phyloP scores from a whole-genome alignment of 2,797 vertebrate genomes.

The Perodicticus potto region DNA sequence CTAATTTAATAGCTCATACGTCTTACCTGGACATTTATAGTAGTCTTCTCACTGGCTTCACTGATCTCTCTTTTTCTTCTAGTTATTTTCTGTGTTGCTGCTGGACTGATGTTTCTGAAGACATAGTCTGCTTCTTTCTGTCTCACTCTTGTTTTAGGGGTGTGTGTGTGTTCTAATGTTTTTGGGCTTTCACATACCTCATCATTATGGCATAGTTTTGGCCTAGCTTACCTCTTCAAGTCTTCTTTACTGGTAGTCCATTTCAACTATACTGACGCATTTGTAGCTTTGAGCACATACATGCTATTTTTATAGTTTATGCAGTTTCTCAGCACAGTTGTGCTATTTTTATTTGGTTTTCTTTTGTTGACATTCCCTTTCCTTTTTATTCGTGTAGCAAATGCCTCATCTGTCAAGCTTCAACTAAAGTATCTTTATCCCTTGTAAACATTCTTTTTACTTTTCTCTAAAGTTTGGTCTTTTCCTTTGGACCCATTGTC shows the following conservation, averaged over 20 bases:
- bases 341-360: slow-evolving; percentile 32
- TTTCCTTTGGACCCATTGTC: not conserved
- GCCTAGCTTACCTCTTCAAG: not conserved
- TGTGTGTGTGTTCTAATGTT: not conserved
- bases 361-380: not conserved
- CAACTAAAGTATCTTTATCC: slow-evolving; percentile 29
- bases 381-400: not conserved
- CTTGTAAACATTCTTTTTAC: not conserved
- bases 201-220: not conserved
- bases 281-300: slow-evolving; percentile 35
- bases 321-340: slow-evolving; percentile 3
- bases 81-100: not conserved
- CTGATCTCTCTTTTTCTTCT: not conserved
- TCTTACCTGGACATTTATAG: not conserved
- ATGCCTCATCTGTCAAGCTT: slow-evolving; percentile 18
- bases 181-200: not conserved
- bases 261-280: slow-evolving; percentile 19
- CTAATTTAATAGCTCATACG: not conserved
- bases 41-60: slow-evolving; percentile 21
- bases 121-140: not conserved
- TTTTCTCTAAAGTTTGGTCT: not conserved
- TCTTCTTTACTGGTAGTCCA: not conserved
- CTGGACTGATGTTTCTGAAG: slow-evolving; percentile 1
- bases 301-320: slow-evolving; percentile 46
- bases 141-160: not conserved